Evolutionary conservation across 2,797 vertebrate species (phyloP), one percentile per base, ranked within the genome.

Genomic region (Falco concolor): DNA sequence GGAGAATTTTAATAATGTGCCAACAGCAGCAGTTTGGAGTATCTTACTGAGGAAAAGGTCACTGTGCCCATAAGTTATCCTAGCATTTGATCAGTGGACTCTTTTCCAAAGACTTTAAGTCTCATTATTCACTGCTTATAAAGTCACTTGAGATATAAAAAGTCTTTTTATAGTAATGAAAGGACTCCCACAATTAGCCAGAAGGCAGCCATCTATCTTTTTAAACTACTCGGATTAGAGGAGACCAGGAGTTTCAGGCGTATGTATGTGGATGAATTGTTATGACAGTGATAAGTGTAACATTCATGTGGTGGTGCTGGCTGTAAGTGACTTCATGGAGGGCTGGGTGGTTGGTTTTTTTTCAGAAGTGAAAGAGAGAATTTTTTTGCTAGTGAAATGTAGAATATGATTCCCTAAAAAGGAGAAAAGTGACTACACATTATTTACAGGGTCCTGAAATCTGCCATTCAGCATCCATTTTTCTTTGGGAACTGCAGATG

Each of bases 161-260:
- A 96, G 91, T 96, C 97, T 97, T 97, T 97, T 97, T 85, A 94
- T 96, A 97, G 95, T 94, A 98, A 98, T 97, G 96, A 97, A 97
- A 98, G 97, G 91, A 97, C 96, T 97, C 95, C 95, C 92, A 95
- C 96, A 97, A 98, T 98, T 98, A 98, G 97, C 98, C 98, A 97
- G 97, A 96, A 98, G 98, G 98, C 97, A 98, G 92, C 95, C 95
- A 98, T 98, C 93, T 95, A 97, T 98, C 98, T 98, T 98, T 96
- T 97, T 96, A 97, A 98, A 97, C 93, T 96, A 73, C 92, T 97
- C 22, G 2, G 83, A 96, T 97, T 68, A 19, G 90, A 96, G 92
- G 93, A 97, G 95, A 97, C 79, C 89, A 95, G 88, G 84, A 96
- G 75, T 94, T 96, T 93, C 93, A 90, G 87, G 88, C 53, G 2